Base-by-base conservation (phyloP, 2,113 vertebrate genomes). In the Climacteris rufus region DNA sequence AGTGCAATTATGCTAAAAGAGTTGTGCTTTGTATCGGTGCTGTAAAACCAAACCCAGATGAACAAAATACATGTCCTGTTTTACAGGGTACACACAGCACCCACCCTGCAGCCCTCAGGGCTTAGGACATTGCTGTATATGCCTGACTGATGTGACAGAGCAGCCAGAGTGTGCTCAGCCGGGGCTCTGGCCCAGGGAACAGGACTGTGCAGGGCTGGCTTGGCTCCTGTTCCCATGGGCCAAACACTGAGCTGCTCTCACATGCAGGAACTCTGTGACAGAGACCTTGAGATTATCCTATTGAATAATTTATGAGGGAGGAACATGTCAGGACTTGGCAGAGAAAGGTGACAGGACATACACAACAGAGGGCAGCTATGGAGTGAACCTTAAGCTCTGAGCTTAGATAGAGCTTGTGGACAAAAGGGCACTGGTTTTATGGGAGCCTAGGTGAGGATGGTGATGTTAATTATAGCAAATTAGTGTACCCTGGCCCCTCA, bases 151-250 rank as follows among this genome's bases (percentile, higher is more conserved):
- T 2, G 27, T 5, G 50, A 35, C 17, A 53, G 52, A 64, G 83
- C 59, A 56, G 1, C 61, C 76, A 21, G 69, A 2, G 3, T 1
- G 20, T 1, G 12, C 40, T 54, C 15, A 24, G 71, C 56, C 2
- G 5, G 7, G 9, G 31, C 11, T n/a, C 40, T 37, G 31, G 47
- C 39, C 35, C 53, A 52, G 59, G 63, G 53, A 54, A 60, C 6
- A 8, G 0, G 0, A 27, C 30, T 35, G 17, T 4, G 1, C 31
- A 35, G 66, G 39, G 49, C 52, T 80, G 24, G 8, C 42, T 31
- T 47, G 40, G 13, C 66, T 52, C 13, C 53, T 57, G 17, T 2
- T 78, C 75, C 70, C 54, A 2, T 5, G 44, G 80, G 66, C 19
- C 76, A 82, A 56, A 83, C 9, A 19, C 25, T 22, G 37, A 83